Conservation (phyloP, 1,140 invertebrate species). For the Drosophila pseudoobscura region DNA sequence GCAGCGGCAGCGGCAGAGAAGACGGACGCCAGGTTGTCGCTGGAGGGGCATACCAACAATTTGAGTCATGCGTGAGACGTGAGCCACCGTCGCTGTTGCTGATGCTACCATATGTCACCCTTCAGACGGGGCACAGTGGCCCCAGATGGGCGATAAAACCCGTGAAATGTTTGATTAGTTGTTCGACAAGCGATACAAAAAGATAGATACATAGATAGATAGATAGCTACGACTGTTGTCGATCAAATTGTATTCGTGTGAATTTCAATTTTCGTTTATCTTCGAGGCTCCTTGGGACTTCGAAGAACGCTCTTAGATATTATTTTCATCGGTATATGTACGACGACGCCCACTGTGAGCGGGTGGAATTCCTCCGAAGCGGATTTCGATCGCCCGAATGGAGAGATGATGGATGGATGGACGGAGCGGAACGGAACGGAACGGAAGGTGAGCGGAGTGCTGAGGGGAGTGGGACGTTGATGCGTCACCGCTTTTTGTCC, state of each 20-base stretch:
- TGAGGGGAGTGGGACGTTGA: not conserved
- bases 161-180: constrained; percentile 14
- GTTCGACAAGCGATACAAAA: constrained; percentile 5
- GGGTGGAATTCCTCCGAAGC: constrained; percentile 34
- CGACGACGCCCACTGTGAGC: not conserved
- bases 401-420: not conserved
- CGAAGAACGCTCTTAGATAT: no score
- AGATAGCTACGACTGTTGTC: constrained; percentile 4
- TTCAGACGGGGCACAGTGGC: constrained; percentile 26
- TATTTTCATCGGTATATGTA: not conserved
- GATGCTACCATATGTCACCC: constrained; percentile 46
- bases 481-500: constrained; percentile 21
- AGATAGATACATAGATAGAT: no score
- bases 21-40: constrained; percentile 5
- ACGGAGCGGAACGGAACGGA: constrained; percentile 8
- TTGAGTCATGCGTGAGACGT: constrained; percentile 46
- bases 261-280: constrained; percentile 16
- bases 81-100: constrained; percentile 1
- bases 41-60: constrained; percentile 37
- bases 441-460: constrained; percentile 21
- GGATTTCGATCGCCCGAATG: not conserved
- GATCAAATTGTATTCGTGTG: constrained; percentile 11
- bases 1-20: constrained; percentile 7
- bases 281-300: constrained; percentile 14
- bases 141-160: not conserved